A percentile compares a stretch with the other conserved stretches of the same genome.
Evolutionary conservation across 2,113 vertebrate species (phyloP).

Genomic region (Falco punctatus): DNA sequence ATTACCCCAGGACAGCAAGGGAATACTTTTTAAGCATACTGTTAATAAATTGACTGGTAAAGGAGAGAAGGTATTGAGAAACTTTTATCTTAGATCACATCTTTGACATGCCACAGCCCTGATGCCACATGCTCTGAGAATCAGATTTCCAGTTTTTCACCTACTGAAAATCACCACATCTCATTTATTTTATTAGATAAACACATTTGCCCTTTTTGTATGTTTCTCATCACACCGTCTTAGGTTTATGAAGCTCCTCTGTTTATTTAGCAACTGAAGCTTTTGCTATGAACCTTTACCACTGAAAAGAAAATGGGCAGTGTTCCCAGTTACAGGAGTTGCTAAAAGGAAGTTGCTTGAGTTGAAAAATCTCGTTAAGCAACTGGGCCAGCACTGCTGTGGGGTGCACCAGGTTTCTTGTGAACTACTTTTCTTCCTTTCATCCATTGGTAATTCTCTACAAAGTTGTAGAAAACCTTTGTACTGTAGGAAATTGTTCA

Average conservation of each 20-base stretch:
- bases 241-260: neutral
- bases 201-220: neutral
- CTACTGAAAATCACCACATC: neutral
- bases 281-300: conserved; percentile 8
- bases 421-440: neutral
- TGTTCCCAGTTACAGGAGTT: neutral
- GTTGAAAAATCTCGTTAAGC: neutral
- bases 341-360: neutral
- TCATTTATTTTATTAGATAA: neutral
- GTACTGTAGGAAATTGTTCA: neutral
- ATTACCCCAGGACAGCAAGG: neutral
- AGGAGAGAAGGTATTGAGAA: neutral
- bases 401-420: neutral
- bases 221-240: neutral
- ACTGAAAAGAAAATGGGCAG: neutral
- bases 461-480: neutral
- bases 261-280: neutral
- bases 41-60: neutral
- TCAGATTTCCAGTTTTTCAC: neutral
- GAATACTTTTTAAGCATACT: neutral
- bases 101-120: neutral
- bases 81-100: neutral
- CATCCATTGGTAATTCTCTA: neutral
- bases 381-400: neutral
- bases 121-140: neutral